Conservation (phyloP, 2,113 vertebrate species). For the Cavia porcellus region DNA sequence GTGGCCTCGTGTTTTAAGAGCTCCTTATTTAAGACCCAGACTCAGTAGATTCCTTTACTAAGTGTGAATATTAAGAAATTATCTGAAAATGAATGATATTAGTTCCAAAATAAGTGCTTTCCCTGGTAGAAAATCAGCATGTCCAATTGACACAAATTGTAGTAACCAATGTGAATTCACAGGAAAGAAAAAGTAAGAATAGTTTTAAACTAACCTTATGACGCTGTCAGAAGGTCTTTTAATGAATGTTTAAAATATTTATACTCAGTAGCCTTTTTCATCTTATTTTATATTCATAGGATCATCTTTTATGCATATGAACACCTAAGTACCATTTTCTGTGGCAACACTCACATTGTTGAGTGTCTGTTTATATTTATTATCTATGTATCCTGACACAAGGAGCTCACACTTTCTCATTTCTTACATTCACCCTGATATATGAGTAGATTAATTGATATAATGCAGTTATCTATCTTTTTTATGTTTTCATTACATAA, state of each 20-base stretch:
- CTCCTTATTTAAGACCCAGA: neutral
- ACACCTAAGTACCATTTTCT: neutral
- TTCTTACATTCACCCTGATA: slow-evolving; percentile 45
- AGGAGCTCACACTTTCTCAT: neutral
- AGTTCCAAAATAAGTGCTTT: neutral
- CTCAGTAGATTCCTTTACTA: neutral
- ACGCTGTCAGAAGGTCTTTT: neutral
- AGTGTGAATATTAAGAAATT: neutral
- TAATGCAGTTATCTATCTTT: slow-evolving; percentile 36
- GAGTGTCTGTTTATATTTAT: neutral
- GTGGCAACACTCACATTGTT: neutral
- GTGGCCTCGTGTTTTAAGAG: neutral
- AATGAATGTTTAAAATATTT: neutral
- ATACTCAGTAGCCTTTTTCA: neutral
- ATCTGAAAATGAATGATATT: neutral
- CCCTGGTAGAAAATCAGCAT: neutral
- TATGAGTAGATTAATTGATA: slow-evolving; percentile 55
- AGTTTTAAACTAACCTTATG: neutral
- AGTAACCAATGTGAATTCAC: neutral
- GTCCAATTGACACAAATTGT: neutral
- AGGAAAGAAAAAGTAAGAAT: neutral
- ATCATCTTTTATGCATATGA: neutral
- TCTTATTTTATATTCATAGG: neutral
- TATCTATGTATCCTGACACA: neutral
- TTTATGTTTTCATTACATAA: slow-evolving; percentile 52